These are phyloP conservation scores for Cotesia congregata DNA, from an alignment of 2,888 invertebrate species.

Conservation along the genomic window DNA sequence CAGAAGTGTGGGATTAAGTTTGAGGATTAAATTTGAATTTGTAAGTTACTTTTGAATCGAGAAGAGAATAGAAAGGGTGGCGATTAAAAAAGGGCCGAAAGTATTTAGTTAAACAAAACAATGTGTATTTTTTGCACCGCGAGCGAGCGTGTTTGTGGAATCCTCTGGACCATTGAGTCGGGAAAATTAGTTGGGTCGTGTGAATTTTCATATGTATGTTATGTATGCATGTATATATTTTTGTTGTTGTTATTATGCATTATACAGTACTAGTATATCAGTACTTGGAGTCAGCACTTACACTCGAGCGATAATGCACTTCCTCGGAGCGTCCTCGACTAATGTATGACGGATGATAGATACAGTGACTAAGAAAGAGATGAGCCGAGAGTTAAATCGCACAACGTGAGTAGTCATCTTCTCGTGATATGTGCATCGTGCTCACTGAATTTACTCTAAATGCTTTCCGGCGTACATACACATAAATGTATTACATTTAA, in stretches of 20 bases:
- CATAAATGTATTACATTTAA: too few species aligned
- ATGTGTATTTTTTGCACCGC: background rate
- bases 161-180: background rate
- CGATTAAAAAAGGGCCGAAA: background rate
- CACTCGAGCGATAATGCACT: slow-evolving; percentile 49
- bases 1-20: slow-evolving; percentile 44
- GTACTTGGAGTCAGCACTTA: slow-evolving; percentile 44
- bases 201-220: slow-evolving; percentile 41
- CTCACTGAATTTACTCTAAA: slow-evolving; percentile 1
- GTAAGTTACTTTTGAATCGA: slow-evolving; percentile 11
- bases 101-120: slow-evolving; percentile 1
- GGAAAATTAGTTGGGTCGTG: slow-evolving; percentile 18
- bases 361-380: background rate
- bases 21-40: slow-evolving; percentile 52
- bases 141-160: background rate
- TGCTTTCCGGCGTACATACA: slow-evolving; percentile 6
- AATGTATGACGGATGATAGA: background rate
- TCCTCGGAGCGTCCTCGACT: slow-evolving; percentile 31
- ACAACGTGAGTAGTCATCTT: slow-evolving; percentile 10
- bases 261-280: too few species aligned
- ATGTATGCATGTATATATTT: slow-evolving; percentile 8
- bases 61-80: background rate
- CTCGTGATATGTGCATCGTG: slow-evolving; percentile 9
- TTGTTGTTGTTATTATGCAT: background rate
- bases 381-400: slow-evolving; percentile 9